A percentile compares a stretch with the other conserved stretches of the same genome.
Conservation (phyloP, 2,797 vertebrate species). For the Pempheris klunzingeri region DNA sequence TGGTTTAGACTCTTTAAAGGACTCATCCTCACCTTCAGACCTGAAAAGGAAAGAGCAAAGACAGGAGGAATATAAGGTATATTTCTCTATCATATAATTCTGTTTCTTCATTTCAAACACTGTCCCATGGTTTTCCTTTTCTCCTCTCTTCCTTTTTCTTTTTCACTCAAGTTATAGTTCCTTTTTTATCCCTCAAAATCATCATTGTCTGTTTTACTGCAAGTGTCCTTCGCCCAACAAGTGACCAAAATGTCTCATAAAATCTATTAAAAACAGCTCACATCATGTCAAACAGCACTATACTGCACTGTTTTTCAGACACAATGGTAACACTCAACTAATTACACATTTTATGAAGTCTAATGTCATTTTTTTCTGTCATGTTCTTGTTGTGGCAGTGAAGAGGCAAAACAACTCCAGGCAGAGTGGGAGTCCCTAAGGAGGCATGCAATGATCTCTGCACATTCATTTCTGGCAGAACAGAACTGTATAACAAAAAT, state of each 20-base stretch:
- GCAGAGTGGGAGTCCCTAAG: slow-evolving; percentile 15
- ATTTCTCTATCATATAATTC: neutral
- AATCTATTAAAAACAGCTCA: neutral
- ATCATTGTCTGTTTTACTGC: neutral
- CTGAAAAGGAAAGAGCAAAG: slow-evolving; percentile 8
- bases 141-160: neutral
- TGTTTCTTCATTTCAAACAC: slow-evolving; percentile 1
- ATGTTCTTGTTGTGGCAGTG: neutral
- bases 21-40: slow-evolving; percentile 36
- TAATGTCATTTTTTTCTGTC: neutral
- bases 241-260: neutral
- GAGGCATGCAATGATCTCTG: slow-evolving; percentile 15
- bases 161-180: neutral
- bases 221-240: neutral
- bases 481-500: neutral
- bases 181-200: neutral
- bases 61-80: neutral
- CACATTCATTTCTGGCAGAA: slow-evolving; percentile 1
- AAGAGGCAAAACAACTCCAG: slow-evolving; percentile 34
- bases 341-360: slow-evolving; percentile 11
- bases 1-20: slow-evolving; percentile 26
- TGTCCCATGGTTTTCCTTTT: neutral
- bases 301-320: neutral
- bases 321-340: neutral
- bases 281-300: neutral